These are phyloP conservation scores for Cervus canadensis DNA, from an alignment of 2,113 vertebrate species.

Conservation along the genomic window DNA sequence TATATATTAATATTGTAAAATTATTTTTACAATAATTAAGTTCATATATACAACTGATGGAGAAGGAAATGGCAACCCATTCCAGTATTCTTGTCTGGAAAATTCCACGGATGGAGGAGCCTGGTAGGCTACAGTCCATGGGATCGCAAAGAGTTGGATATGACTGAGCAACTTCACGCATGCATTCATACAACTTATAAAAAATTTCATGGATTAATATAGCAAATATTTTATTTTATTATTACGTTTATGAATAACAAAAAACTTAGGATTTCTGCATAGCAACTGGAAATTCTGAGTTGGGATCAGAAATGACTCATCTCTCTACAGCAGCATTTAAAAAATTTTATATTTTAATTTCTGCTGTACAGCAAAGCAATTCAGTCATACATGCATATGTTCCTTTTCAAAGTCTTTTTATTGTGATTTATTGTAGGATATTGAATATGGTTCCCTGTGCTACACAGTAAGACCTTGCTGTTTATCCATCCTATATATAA, in stretches of 20 bases:
- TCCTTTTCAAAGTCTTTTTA: not conserved
- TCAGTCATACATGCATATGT: not conserved
- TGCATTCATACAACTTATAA: not conserved
- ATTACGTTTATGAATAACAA: not conserved
- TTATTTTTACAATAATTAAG: not conserved
- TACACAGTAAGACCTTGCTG: not conserved
- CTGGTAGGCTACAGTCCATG: not conserved
- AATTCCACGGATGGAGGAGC: not conserved
- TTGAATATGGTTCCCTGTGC: not conserved
- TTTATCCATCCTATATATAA: not conserved
- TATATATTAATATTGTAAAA: not conserved
- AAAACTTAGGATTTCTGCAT: not conserved
- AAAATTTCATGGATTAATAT: not conserved
- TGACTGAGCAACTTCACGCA: not conserved
- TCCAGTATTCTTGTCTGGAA: not conserved
- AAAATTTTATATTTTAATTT: not conserved
- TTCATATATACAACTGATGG: not conserved
- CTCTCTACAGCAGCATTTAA: not conserved
- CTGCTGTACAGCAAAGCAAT: not conserved
- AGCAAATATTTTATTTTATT: not conserved
- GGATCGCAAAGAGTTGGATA: fast-evolving
- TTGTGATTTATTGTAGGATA: not conserved
- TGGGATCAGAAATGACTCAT: not conserved
- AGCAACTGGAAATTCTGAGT: not conserved
- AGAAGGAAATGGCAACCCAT: not conserved